Evolutionary conservation across 2,113 vertebrate genomes (phyloP), one percentile per base, ranked within the genome.

Genomic region (Holacanthus passer): DNA sequence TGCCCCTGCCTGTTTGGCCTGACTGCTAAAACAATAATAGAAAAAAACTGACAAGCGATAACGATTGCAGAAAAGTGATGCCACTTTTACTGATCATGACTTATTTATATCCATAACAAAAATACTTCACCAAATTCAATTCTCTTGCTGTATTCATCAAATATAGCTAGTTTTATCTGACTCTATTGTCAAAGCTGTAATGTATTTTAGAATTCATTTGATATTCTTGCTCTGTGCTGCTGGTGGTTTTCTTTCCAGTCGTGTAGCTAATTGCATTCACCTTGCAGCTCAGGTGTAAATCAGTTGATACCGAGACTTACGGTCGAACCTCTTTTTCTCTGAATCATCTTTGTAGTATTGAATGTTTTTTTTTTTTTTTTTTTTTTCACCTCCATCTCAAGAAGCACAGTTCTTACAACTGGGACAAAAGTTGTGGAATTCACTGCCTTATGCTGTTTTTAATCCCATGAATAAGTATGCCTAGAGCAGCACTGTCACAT

Each of bases 391-490:
- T 27, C 31, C 20, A 35, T 55, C 75, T 69, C 22, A 59, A 73
- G 56, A 84, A 73, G 20, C 59, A 43, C 68, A 67, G 45, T 81
- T 88, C 68, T 68, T 80, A 60, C 82, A 87, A 84, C 83, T 78
- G 35, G 85, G 75, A 86, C 88, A 82, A 81, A 88, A 82, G 75
- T 83, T 85, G 82, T 77, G 76, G 55, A 87, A 73, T 84, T 73
- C 73, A 48, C 58, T 60, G 87, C 89, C 80, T 86, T 80, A 58
- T 82, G 79, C 87, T 79, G 73, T 89, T 92, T 86, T 91, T 91
- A 93, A 93, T 93, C 91, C 83, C n/a, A 77, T 88, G 86, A 91
- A 92, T 91, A 90, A 72, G 79, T 80, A 89, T 86, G 83, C 88
- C 66, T 77, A 83, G 80, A 90, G 91, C 87, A 77, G 72, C 81